phyloP scores from a whole-genome alignment of 2,113 vertebrate species.

The Syrmaticus mikado region DNA sequence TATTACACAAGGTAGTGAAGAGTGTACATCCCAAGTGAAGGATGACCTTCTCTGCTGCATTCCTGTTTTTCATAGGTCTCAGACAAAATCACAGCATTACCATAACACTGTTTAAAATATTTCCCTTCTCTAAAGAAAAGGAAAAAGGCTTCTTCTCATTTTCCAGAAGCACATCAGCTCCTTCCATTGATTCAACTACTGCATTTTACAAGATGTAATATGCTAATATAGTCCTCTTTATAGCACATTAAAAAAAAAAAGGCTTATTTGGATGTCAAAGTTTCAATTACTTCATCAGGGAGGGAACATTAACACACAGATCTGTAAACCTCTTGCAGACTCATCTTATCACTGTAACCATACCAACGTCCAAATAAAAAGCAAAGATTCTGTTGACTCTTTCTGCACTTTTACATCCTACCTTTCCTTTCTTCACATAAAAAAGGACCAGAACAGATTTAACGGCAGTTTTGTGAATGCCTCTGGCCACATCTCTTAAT shows the following conservation, averaged over 20 bases:
- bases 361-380: neutral
- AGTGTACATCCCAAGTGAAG: neutral
- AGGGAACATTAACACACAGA: neutral
- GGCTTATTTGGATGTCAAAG: neutral
- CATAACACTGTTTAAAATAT: neutral
- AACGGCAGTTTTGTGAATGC: neutral
- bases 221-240: neutral
- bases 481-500: neutral
- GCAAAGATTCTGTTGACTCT: neutral
- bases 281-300: neutral
- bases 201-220: neutral
- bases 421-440: neutral
- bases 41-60: neutral
- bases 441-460: neutral
- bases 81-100: rapidly evolving
- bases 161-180: neutral
- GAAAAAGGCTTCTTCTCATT: neutral
- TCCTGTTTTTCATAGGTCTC: neutral
- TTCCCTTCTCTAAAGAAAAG: neutral
- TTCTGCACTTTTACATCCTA: neutral
- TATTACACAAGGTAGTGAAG: neutral
- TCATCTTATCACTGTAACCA: neutral
- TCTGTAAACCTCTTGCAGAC: neutral
- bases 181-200: neutral
- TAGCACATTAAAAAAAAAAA: neutral